Evolutionary conservation across 2,797 vertebrate genomes (phyloP).

Genomic region (Microctenopoma steveboyesi): DNA sequence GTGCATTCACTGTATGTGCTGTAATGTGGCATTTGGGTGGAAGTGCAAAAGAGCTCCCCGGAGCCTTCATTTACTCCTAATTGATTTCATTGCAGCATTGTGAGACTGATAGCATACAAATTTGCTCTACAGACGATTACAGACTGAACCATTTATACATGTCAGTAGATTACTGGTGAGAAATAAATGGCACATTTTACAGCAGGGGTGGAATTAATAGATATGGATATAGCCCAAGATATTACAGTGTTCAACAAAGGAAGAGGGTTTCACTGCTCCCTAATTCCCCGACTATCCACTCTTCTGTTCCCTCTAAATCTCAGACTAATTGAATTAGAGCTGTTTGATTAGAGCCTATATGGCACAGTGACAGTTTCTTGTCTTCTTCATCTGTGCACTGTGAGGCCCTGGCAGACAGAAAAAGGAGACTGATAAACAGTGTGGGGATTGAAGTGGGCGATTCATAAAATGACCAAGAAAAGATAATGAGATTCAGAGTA

Average conservation of each 20-base stretch:
- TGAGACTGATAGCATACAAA: slow-evolving; percentile 62
- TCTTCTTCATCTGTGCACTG: slow-evolving; percentile 22
- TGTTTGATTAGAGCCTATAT: slow-evolving; percentile 57
- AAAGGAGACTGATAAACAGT: neutral
- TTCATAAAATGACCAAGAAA: slow-evolving; percentile 27
- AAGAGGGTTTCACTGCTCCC: slow-evolving; percentile 50
- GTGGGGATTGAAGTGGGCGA: slow-evolving; percentile 10
- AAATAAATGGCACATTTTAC: slow-evolving; percentile 61
- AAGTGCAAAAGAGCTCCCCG: slow-evolving; percentile 43
- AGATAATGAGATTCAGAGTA: slow-evolving; percentile 12
- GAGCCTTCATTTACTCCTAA: slow-evolving; percentile 77
- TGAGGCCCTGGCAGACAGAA: slow-evolving; percentile 7
- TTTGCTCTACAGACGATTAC: slow-evolving; percentile 50
- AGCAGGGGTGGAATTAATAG: slow-evolving; percentile 54
- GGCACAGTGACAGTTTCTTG: slow-evolving; percentile 33
- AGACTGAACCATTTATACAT: slow-evolving; percentile 51
- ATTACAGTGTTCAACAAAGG: slow-evolving; percentile 63
- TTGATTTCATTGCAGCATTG: slow-evolving; percentile 70
- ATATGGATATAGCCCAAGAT: slow-evolving; percentile 56
- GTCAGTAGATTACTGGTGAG: slow-evolving; percentile 51
- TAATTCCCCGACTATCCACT: slow-evolving; percentile 37
- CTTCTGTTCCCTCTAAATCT: slow-evolving; percentile 49
- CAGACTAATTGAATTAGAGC: slow-evolving; percentile 70
- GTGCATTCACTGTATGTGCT: slow-evolving; percentile 45
- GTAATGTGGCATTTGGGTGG: slow-evolving; percentile 35